phyloP scores from a whole-genome alignment of 1,140 invertebrate genomes.

The Aphis gossypii region DNA sequence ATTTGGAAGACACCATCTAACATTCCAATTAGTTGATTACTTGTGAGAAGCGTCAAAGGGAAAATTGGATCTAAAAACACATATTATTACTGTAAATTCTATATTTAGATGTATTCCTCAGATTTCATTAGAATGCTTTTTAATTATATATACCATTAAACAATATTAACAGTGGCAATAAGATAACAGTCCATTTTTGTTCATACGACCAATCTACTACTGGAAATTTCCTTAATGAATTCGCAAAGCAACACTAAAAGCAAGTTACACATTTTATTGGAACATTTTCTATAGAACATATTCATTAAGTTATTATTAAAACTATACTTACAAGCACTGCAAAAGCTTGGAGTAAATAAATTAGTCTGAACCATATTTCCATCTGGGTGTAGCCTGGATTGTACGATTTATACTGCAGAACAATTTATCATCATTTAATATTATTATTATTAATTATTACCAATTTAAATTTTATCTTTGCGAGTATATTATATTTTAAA shows the following conservation, averaged over 20 bases:
- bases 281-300: neutral
- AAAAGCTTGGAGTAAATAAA: constrained; percentile 89
- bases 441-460: neutral
- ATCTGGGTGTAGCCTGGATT: constrained; percentile 95
- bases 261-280: neutral
- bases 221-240: constrained; percentile 85
- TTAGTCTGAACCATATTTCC: constrained; percentile 95
- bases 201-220: constrained; percentile 96
- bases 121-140: neutral
- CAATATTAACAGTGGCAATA: constrained; percentile 87
- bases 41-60: constrained; percentile 86
- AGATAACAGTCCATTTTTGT: constrained; percentile 92
- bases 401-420: constrained; percentile 89
- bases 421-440: neutral
- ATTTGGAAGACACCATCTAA: constrained; percentile 90
- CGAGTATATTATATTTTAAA: neutral
- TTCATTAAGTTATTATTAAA: neutral
- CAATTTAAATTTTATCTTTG: neutral
- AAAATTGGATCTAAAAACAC: constrained; percentile 86
- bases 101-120: neutral
- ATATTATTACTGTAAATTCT: neutral
- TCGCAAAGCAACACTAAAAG: constrained; percentile 87
- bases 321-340: constrained; percentile 81
- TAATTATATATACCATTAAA: constrained; percentile 80
- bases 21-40: constrained; percentile 90